phyloP scores from a whole-genome alignment of 92 coral and sea anemone species.

The Porites divaricata region DNA sequence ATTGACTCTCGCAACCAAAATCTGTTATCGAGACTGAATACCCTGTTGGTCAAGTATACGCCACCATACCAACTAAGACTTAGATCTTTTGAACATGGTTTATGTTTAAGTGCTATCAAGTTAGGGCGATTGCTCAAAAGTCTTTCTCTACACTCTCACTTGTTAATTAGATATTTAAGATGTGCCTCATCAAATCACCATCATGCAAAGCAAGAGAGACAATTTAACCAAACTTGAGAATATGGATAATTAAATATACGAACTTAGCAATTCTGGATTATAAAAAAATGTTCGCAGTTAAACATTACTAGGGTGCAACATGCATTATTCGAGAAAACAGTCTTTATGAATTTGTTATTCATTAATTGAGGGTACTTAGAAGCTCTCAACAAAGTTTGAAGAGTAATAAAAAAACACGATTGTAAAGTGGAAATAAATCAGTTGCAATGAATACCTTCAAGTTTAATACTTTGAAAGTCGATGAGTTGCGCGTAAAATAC shows the following conservation, averaged over 20 bases:
- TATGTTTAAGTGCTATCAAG: neutral
- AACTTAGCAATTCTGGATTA: neutral
- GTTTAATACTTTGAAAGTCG: neutral
- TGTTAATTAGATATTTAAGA: conserved; percentile 4
- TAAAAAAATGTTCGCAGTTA: too few relatives aligned
- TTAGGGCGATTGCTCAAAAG: neutral
- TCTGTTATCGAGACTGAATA: neutral
- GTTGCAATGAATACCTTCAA: neutral
- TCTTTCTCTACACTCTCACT: neutral
- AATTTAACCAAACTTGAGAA: neutral
- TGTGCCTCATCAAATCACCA: conserved; percentile 14
- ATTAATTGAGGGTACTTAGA: neutral
- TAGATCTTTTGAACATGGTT: neutral
- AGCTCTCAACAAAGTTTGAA: neutral
- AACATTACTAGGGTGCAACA: too few relatives aligned
- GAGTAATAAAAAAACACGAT: neutral
- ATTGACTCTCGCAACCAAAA: neutral
- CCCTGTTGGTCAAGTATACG: neutral
- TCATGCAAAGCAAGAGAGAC: neutral
- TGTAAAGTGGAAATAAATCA: neutral
- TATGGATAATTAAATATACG: neutral
- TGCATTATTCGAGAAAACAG: too few relatives aligned
- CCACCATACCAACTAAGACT: neutral
- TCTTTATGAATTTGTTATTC: neutral
- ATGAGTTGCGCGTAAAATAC: neutral